Evolutionary conservation across 2,888 invertebrate genomes (phyloP).

Genomic region (Salticus scenicus): DNA sequence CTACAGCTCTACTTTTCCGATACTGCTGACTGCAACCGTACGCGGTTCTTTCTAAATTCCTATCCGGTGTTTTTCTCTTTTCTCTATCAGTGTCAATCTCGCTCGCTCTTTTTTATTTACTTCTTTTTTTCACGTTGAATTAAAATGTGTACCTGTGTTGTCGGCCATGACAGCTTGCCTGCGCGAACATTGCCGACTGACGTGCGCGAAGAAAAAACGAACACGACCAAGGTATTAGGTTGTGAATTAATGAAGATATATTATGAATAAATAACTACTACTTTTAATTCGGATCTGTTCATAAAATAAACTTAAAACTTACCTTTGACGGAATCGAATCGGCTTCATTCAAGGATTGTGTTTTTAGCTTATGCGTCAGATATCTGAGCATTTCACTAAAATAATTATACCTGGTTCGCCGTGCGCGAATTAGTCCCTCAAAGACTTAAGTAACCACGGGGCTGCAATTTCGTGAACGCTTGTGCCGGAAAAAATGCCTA

Average conservation of each 20-base stretch:
- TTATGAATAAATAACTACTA: background rate
- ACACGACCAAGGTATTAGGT: slow-evolving; percentile 37
- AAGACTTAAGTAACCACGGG: slow-evolving; percentile 58
- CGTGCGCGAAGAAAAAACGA: slow-evolving; percentile 52
- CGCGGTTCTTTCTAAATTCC: background rate
- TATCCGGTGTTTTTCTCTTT: too few relatives aligned
- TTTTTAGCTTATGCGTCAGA: slow-evolving; percentile 89
- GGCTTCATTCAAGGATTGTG: slow-evolving; percentile 90
- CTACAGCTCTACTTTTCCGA: slow-evolving; percentile 20
- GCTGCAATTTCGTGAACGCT: slow-evolving; percentile 55
- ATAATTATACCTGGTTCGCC: slow-evolving; percentile 36
- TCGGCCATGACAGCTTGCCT: slow-evolving; percentile 61
- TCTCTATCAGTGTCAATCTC: too few relatives aligned
- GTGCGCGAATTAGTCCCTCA: slow-evolving; percentile 21
- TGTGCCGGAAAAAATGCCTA: slow-evolving; percentile 19
- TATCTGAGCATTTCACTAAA: slow-evolving; percentile 83
- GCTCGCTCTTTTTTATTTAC: too few relatives aligned
- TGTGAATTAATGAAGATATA: slow-evolving; percentile 13
- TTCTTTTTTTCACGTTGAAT: slow-evolving; percentile 15
- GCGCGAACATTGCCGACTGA: slow-evolving; percentile 40
- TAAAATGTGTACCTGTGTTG: slow-evolving; percentile 47
- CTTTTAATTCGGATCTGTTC: too few relatives aligned
- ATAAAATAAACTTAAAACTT: too few relatives aligned
- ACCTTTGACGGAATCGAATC: slow-evolving; percentile 83
- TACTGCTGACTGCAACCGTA: background rate